These are phyloP conservation scores for Conus ventricosus DNA, from an alignment of 1,140 invertebrate species.

Conservation along the genomic window DNA sequence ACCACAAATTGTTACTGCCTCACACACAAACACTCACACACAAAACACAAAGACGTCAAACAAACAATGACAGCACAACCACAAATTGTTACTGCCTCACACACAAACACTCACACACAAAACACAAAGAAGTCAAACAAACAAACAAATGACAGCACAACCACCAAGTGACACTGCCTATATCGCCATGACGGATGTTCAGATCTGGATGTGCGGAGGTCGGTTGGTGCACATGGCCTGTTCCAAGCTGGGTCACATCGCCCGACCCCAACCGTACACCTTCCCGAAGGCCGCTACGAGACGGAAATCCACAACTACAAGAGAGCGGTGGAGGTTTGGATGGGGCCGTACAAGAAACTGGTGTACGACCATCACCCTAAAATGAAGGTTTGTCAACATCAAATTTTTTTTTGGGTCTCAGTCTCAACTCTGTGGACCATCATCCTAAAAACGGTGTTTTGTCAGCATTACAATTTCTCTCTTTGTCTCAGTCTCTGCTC, in stretches of 20 bases:
- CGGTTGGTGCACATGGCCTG: constrained; percentile 88
- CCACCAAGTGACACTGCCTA: too few relatives aligned
- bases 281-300: constrained; percentile 85
- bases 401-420: background rate
- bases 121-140: too few relatives aligned
- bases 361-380: constrained; percentile 62
- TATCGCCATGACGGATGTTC: constrained; percentile 18
- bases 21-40: too few relatives aligned
- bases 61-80: too few relatives aligned
- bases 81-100: too few relatives aligned
- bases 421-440: background rate
- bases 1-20: too few relatives aligned
- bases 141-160: too few relatives aligned
- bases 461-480: too few relatives aligned
- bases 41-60: too few relatives aligned
- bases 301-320: constrained; percentile 68
- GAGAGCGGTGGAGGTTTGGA: constrained; percentile 70
- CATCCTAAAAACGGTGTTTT: background rate
- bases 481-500: too few relatives aligned
- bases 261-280: constrained; percentile 91
- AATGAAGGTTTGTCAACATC: constrained; percentile 58
- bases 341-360: constrained; percentile 63
- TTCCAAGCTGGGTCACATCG: constrained; percentile 75
- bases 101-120: too few relatives aligned
- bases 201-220: constrained; percentile 98